Conservation (phyloP, 2,113 vertebrate genomes). For the Acanthisitta chloris region DNA sequence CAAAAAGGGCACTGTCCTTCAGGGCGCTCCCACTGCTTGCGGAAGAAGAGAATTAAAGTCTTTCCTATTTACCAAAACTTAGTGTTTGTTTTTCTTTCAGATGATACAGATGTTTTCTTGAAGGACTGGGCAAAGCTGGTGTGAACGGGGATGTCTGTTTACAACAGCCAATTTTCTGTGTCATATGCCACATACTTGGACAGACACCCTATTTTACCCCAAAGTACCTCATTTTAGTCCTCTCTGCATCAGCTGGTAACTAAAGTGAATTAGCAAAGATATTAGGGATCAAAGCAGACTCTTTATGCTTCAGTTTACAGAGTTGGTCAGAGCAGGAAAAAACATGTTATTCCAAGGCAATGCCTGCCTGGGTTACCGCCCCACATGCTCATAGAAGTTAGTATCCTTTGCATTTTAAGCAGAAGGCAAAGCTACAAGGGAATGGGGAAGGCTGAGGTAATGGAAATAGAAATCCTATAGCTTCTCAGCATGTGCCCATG, state of each 20-base stretch:
- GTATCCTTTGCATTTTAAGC: neutral
- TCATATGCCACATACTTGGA: neutral
- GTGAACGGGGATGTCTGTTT: neutral
- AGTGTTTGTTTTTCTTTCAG: neutral
- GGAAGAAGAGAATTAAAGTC: neutral
- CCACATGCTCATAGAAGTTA: neutral
- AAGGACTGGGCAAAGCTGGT: neutral
- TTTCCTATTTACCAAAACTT: neutral
- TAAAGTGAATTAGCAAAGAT: neutral
- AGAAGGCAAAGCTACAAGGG: neutral
- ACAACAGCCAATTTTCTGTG: neutral
- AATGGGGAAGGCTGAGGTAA: constrained; percentile 21
- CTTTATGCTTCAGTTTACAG: neutral
- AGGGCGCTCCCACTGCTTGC: neutral
- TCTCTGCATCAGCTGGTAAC: neutral
- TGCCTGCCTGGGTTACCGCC: neutral
- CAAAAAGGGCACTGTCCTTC: neutral
- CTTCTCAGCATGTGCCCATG: neutral
- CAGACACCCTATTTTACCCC: neutral
- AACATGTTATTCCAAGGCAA: neutral
- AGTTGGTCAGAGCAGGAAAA: neutral
- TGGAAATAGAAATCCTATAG: neutral
- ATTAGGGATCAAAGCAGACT: neutral
- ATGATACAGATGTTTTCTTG: neutral
- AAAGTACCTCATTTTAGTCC: neutral